Evolutionary conservation across 1,140 invertebrate species (phyloP), one percentile per base, ranked within the genome.

Genomic region (Camponotus pennsylvanicus): DNA sequence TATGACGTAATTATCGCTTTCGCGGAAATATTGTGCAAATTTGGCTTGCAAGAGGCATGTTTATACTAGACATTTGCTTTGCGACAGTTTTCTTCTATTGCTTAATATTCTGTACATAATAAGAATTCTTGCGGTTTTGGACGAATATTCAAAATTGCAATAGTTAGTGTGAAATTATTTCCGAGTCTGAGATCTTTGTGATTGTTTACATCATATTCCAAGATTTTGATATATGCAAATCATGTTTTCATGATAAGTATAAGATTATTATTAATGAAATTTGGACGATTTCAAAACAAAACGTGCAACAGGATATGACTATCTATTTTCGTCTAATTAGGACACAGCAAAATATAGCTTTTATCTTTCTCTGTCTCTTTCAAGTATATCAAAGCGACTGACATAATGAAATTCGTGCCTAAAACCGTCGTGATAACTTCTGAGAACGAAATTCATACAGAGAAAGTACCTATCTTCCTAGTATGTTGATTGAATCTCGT

Each of bases 1-100:
- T 18, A 18, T 5, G 27, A 27, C 32, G 76, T 64, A 79, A 80
- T 55, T 13, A 34, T 61, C 32, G 63, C 37, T 82, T 85, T 85
- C 85, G 64, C 70, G 3, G 70, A 91, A 42, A 8, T 42, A 73
- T 85, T 86, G 52, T 15, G 70, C n/a, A 86, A 88, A 87, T 77
- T 63, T 63, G 15, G 9, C 34, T 80, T 42, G 61, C 27, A 61
- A 55, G 34, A 77, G 55, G 45, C 70, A 77, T 45, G 61, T 83
- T 88, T 89, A 83, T 67, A 66, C 77, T 21, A 63, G 55, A 57
- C 55, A 86, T 84, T 87, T 40, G 86, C 78, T 87, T 79, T 71
- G 85, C 69, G 89, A 90, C 88, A 87, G 85, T 89, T 89, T 79
- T 64, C 45, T 70, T 40, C 27, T 63, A 69, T 90, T 89, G 70